Evolutionary conservation across 2,888 invertebrate species (phyloP), one percentile per base, ranked within the genome.

Genomic region (Apoda limacodes): DNA sequence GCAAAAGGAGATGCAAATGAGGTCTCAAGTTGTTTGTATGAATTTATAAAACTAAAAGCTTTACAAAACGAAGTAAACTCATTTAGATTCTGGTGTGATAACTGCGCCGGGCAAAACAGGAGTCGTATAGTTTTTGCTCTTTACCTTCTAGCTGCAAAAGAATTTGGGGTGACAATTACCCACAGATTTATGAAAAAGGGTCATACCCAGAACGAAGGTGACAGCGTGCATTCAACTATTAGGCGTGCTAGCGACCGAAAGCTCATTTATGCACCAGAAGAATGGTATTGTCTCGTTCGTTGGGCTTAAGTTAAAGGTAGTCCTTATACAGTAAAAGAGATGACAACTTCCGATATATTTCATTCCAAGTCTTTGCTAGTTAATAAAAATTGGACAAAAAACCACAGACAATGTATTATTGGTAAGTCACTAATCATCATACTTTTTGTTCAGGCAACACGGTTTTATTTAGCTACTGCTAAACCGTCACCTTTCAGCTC

Each of bases 131-230:
- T 41, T 14, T 35, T 41, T 32, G 21, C 28, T 19, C 28, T 35
- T 12, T 33, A 35, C 28, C 13, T 22, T 12, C 28, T 30, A 22
- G 21, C 21, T n/a, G 28, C 32, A 13, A 30, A 32, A 29, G 10
- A 28, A 36, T 36, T 26, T 14, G 17, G 22, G 15, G 31, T 37
- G 27, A 28, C 17, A 28, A 34, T 38, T 22, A 39, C 29, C 28
- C 41, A 41, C 34, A 32, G 32, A 21, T 43, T 39, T 28, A 24
- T 43, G 10, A 28, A 40, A 28, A 34, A 26, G 15, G 36, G 38
- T 6, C 42, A 41, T 31, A 45, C 40, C 2, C 39, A 45, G 27
- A 41, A 41, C 29, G 42, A 45, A 30, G 42, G 37, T 14, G 42
- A 45, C 31, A 34, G 32, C 28, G 35, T 34, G n/a, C 43, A 48